These are phyloP conservation scores for Drosophila silvestris DNA, from an alignment of 2,888 invertebrate species.

Conservation along the genomic window DNA sequence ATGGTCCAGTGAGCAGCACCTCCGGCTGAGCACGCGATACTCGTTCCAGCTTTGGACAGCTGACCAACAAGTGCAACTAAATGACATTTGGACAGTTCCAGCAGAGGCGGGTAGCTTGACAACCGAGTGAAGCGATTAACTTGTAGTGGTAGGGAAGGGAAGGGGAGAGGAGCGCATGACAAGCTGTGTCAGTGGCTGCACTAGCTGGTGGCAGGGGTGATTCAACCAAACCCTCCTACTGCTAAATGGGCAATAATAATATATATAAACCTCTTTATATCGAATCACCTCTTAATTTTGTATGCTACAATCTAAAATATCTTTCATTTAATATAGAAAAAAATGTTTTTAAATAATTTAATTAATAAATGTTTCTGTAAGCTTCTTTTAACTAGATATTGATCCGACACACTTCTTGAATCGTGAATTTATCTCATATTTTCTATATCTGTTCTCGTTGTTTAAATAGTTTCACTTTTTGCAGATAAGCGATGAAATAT, in stretches of 20 bases:
- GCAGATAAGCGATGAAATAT: not conserved
- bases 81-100: slow-evolving; percentile 45
- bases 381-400: not conserved
- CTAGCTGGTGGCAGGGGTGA: not conserved
- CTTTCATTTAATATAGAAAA: not conserved
- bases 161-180: not conserved
- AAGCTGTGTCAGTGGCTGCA: slow-evolving; percentile 1
- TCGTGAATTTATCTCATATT: not conserved
- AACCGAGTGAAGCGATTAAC: slow-evolving; percentile 59
- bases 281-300: not conserved
- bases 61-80: slow-evolving; percentile 68
- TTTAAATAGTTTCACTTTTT: not conserved
- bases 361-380: not conserved
- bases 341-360: not conserved
- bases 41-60: slow-evolving; percentile 51
- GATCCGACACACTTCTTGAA: not conserved
- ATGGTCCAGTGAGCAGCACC: slow-evolving; percentile 73
- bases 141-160: not conserved
- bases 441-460: not conserved
- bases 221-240: not conserved
- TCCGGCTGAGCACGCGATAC: slow-evolving; percentile 69
- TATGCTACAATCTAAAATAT: not conserved
- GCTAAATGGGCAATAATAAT: not conserved
- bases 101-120: slow-evolving; percentile 63
- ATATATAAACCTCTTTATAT: not conserved